phyloP scores from a whole-genome alignment of 2,113 vertebrate species.

The Psophia crepitans region DNA sequence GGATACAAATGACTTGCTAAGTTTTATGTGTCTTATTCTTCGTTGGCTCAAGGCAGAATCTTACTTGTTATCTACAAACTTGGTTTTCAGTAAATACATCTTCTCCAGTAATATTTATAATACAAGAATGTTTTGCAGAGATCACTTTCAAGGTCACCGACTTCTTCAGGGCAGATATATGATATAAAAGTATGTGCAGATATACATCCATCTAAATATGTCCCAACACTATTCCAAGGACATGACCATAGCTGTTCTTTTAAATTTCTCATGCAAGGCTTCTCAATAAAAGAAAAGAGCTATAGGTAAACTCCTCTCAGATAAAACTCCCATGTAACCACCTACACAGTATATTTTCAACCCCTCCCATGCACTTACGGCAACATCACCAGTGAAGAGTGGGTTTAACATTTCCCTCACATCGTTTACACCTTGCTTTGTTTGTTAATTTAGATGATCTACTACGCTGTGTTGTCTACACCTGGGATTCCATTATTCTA shows the following conservation, averaged over 20 bases:
- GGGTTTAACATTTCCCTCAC: not conserved
- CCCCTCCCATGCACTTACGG: rapidly evolving
- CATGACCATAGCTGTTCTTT: not conserved
- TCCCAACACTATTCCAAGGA: not conserved
- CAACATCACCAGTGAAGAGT: not conserved
- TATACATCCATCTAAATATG: not conserved
- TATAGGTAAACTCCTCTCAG: not conserved
- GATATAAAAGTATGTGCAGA: not conserved
- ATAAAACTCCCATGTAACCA: not conserved
- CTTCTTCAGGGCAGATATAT: not conserved
- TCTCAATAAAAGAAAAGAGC: not conserved
- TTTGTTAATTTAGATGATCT: not conserved
- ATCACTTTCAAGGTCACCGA: not conserved
- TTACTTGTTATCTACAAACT: not conserved
- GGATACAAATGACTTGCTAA: not conserved
- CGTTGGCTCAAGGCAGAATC: not conserved
- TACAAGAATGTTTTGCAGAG: not conserved
- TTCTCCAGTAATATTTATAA: not conserved
- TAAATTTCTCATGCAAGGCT: not conserved
- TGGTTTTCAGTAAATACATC: not conserved
- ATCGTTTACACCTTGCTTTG: not conserved
- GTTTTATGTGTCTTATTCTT: not conserved
- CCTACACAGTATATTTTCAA: not conserved
- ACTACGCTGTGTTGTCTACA: not conserved
- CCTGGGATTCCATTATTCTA: not conserved